Percentiles rank a stretch among this genome's conserved stretches.
Conservation (phyloP, 2,888 invertebrate species). For the Epicampocera succincta region DNA sequence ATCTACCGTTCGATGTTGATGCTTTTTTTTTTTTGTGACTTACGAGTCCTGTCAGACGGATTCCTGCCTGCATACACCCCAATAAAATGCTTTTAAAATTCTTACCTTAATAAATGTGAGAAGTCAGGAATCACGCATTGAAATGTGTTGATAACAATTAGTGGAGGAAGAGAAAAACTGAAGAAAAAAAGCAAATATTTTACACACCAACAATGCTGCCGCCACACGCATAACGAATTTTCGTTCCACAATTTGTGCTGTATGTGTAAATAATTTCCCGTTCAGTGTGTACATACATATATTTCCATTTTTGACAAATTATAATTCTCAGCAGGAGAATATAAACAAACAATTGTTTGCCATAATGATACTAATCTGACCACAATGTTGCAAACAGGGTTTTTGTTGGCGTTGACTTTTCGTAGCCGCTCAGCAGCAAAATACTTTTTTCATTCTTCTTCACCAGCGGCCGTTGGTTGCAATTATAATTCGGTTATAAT, state of each 20-base stretch:
- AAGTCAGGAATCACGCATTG: slow-evolving; percentile 4
- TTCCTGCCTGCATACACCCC: too few species aligned
- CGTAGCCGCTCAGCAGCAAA: slow-evolving; percentile 11
- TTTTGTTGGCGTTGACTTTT: slow-evolving; percentile 45
- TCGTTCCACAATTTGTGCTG: neutral
- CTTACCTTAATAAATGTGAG: slow-evolving; percentile 26
- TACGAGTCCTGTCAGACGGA: too few species aligned
- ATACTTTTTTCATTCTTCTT: neutral
- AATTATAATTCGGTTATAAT: slow-evolving; percentile 54
- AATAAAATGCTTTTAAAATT: neutral
- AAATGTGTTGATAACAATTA: neutral
- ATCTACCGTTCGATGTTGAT: too few species aligned
- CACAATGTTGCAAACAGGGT: slow-evolving; percentile 55
- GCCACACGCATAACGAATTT: slow-evolving; percentile 45
- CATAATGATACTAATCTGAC: slow-evolving; percentile 60
- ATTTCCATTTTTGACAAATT: slow-evolving; percentile 53
- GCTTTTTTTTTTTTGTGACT: too few species aligned
- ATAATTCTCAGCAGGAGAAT: slow-evolving; percentile 52
- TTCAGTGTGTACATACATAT: slow-evolving; percentile 1
- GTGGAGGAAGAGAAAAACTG: slow-evolving; percentile 12
- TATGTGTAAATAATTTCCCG: neutral
- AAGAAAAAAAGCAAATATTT: slow-evolving; percentile 19
- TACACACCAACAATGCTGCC: neutral
- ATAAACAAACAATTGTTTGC: slow-evolving; percentile 50
- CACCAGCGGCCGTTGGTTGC: neutral